phyloP scores from a whole-genome alignment of 2,888 invertebrate genomes.

The Dolichopus griseipennis region DNA sequence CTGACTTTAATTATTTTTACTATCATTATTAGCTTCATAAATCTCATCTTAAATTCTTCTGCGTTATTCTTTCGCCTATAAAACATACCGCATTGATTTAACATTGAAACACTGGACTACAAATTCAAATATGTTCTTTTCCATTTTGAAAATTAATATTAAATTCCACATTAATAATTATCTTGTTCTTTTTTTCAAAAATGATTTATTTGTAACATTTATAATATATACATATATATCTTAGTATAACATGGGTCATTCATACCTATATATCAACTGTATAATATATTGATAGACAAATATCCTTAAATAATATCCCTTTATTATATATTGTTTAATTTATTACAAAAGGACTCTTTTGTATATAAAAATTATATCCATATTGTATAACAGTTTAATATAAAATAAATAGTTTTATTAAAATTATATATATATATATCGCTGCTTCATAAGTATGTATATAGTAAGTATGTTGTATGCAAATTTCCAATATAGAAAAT shows the following conservation, averaged over 20 bases:
- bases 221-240: too few relatives aligned
- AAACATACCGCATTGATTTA: too few relatives aligned
- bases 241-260: too few relatives aligned
- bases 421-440: background rate
- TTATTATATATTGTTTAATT: background rate
- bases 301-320: background rate
- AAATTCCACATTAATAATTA: background rate
- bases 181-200: background rate
- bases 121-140: too few relatives aligned
- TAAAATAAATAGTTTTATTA: background rate
- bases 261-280: too few relatives aligned
- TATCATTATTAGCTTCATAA: too few relatives aligned
- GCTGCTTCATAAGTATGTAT: too few relatives aligned
- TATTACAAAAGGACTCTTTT: background rate
- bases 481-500: background rate
- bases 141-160: background rate
- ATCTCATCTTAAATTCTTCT: too few relatives aligned
- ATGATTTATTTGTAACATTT: background rate
- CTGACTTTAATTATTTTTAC: too few relatives aligned
- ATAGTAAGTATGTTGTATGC: background rate
- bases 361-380: background rate
- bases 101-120: too few relatives aligned
- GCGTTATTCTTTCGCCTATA: too few relatives aligned
- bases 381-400: too few relatives aligned
- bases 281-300: background rate